Percentiles rank a stretch among this genome's conserved stretches.
Evolutionary conservation across 2,113 vertebrate species (phyloP).

Genomic region (Forbesichthys papilliferus): DNA sequence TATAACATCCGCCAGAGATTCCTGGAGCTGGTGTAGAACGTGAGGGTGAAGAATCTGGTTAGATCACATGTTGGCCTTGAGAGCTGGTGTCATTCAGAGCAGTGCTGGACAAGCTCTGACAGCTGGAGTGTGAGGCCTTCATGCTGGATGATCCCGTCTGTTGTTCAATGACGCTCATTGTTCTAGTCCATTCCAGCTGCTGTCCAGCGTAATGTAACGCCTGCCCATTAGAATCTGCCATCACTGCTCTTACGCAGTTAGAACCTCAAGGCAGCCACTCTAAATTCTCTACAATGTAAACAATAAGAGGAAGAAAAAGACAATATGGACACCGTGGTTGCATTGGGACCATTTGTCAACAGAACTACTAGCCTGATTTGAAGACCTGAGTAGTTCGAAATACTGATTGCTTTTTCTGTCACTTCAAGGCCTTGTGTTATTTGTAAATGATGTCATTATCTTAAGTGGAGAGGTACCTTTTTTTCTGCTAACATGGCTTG

Average conservation of each 20-base stretch:
- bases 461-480: too few species aligned
- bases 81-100: slow-evolving; percentile 34
- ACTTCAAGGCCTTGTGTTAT: too few species aligned
- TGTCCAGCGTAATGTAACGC: slow-evolving; percentile 64
- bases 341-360: too few species aligned
- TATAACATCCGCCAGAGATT: not conserved
- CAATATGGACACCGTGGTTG: too few species aligned
- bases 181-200: slow-evolving; percentile 73
- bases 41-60: slow-evolving; percentile 22
- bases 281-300: too few species aligned
- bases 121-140: slow-evolving; percentile 63
- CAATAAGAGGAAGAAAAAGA: too few species aligned
- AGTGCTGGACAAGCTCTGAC: slow-evolving; percentile 58
- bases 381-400: too few species aligned
- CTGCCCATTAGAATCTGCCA: slow-evolving; percentile 49
- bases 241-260: not conserved
- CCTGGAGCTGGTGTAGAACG: slow-evolving; percentile 20
- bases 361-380: too few species aligned
- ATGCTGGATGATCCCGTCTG: slow-evolving; percentile 55
- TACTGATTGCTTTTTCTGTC: too few species aligned
- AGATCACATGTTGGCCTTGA: slow-evolving; percentile 30
- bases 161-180: slow-evolving; percentile 75
- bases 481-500: too few species aligned
- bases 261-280: not conserved
- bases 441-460: too few species aligned